A percentile compares a stretch with the other conserved stretches of the same genome.
phyloP scores from a whole-genome alignment of 1,140 invertebrate species.

The Aphaenogaster floridana region DNA sequence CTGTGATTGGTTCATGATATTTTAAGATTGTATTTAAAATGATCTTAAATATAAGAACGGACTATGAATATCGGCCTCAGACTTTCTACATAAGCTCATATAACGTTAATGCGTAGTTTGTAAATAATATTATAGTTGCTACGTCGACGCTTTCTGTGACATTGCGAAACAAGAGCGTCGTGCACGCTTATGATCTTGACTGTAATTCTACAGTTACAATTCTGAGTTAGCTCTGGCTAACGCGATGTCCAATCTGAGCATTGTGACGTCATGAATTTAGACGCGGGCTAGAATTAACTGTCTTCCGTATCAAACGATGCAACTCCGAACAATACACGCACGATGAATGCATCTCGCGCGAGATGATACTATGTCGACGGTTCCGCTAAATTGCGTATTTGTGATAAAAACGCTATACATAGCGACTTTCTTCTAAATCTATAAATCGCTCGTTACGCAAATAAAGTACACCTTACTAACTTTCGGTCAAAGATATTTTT shows the following conservation, averaged over 20 bases:
- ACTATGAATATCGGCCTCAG: too few species aligned
- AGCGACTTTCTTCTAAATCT: background rate
- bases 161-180: conserved; percentile 30
- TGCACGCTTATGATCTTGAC: conserved; percentile 27
- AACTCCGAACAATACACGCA: conserved; percentile 58
- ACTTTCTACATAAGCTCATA: background rate
- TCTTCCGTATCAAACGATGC: conserved; percentile 44
- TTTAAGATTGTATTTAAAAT: too few species aligned
- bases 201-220: conserved; percentile 6
- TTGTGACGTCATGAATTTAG: conserved; percentile 63
- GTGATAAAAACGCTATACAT: background rate
- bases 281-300: conserved; percentile 57
- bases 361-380: conserved; percentile 44
- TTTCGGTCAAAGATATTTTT: background rate
- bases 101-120: background rate
- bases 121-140: conserved; percentile 2
- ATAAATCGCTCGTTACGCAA: background rate
- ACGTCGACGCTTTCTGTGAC: background rate
- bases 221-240: conserved; percentile 17
- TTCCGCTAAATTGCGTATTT: conserved; percentile 4
- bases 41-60: too few species aligned
- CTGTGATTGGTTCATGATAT: too few species aligned
- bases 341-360: conserved; percentile 47
- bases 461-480: background rate
- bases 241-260: conserved; percentile 53